Evolutionary conservation across 1,140 invertebrate species (phyloP), one percentile per base, ranked within the genome.

Genomic region (Portunus trituberculatus): DNA sequence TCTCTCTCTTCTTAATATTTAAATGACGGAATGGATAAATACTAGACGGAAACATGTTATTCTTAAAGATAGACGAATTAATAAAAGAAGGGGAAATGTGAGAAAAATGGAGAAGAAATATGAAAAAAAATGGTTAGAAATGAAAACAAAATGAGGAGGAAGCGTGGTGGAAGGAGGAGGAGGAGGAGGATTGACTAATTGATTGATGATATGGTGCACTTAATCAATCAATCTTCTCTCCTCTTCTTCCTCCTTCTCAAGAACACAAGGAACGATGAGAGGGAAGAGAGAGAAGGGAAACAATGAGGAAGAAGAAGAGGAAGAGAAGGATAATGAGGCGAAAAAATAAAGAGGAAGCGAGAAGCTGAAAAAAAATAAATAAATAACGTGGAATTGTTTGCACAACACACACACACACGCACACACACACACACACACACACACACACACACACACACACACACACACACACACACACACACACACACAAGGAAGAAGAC

Each of bases 381-480:
- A 88, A 28, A 0, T 88, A 20, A 45, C 16, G 7, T 25, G 10
- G 12, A 87, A 4, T 88, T 46, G 14, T 0, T 87, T 87, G 2
- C 25, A n/a, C 10, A 12, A 92, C 32, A 76, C 91, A 92, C 39
- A 82, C 48, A 29, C 67, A 29, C 45, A 92, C n/a, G 67, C 90
- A 92, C n/a, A 48, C 45, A 48, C 59, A 92, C 90, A 92, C 59
- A 92, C 45, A 92, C 59, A 92, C 48, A 92, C 59, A 92, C 48
- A 92, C 59, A 90, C 88, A 90, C 45, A 90, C 88, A 90, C 45
- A 90, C 88, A 90, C 45, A 90, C 88, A 90, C 45, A 90, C 88
- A 39, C 45, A 39, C 88, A 39, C 45, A 39, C 88, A 39, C 45
- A 39, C 88, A 39, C 45, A 39, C 88, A 39, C 45, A 48, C 39